phyloP scores from a whole-genome alignment of 2,888 invertebrate species.

The Cepaea hortensis region DNA sequence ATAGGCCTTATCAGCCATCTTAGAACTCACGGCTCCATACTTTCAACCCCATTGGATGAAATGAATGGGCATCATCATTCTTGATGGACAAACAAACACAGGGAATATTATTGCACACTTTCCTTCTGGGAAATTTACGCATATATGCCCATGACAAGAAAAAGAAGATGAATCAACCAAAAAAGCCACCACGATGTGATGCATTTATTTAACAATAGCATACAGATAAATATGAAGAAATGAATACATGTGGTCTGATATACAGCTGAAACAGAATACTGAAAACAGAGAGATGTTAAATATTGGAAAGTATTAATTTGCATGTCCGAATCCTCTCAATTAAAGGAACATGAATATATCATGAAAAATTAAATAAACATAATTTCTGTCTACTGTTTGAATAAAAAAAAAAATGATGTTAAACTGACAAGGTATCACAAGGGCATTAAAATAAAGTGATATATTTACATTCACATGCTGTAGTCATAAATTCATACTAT shows the following conservation, averaged over 20 bases:
- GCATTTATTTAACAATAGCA: slow-evolving; percentile 8
- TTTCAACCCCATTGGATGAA: too few species aligned
- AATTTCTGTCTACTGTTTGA: too few species aligned
- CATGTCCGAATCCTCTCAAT: not conserved
- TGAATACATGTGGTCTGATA: slow-evolving; percentile 1
- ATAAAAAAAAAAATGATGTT: not conserved
- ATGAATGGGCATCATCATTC: too few species aligned
- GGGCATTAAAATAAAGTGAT: not conserved
- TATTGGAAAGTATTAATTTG: not conserved
- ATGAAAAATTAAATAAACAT: not conserved
- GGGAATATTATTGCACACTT: too few species aligned
- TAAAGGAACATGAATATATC: not conserved
- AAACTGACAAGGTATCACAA: slow-evolving; percentile 1
- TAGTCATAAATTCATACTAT: not conserved
- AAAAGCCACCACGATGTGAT: not conserved
- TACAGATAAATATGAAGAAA: slow-evolving; percentile 9
- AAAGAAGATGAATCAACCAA: not conserved
- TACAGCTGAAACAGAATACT: slow-evolving; percentile 3
- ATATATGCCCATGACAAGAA: too few species aligned
- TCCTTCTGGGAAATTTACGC: too few species aligned
- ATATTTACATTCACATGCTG: slow-evolving; percentile 8
- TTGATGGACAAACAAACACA: too few species aligned
- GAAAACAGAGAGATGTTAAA: not conserved
- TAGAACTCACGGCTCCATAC: too few species aligned
- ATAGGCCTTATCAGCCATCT: too few species aligned